Evolutionary conservation across 2,888 invertebrate genomes (phyloP), one percentile per base, ranked within the genome.

Genomic region (Portevinia maculata): DNA sequence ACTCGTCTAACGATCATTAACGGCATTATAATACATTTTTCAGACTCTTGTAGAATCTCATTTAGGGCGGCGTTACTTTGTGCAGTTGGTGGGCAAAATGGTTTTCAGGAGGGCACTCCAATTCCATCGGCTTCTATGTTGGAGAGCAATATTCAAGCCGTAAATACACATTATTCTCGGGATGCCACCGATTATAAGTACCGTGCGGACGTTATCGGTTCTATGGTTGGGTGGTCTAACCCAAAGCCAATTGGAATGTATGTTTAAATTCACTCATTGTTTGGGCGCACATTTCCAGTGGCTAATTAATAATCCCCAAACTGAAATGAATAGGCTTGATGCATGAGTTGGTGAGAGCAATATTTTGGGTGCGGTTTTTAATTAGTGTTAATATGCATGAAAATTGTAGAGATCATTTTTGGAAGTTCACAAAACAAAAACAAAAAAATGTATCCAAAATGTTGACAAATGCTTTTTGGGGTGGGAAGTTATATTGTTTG

Each of bases 261-360:
- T 64, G 37, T 48, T 64, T 21, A 64, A 64, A 64, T 55, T 64
- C 64, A 62, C 37, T 71, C 62, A 52, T 52, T 53, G 46, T 73
- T 48, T 41, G 15, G 21, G 9, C 41, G 39, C 15, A 64, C 57
- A 60, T 41, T 44, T 60, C 34, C 44, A 15, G 52, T 59, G 69
- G 75, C 59, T 59, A 76, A 76, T 76, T 70, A 76, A 76, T 76
- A 60, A 60, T 46, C 21, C 59, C n/a, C 65, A 67, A 75, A 75
- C 39, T 67, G 41, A 67, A 67, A 67, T 39, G 55, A 57, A 76
- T 69, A 37, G 69, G 30, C 59, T 5, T 19, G 53, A 41, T 30
- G 53, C 60, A 21, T 39, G 69, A 13, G 24, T 8, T 50, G 6
- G 41, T 19, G 41, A 41, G 1, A 5, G 34, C 13, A 24, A 41